Percentiles rank a stretch among this genome's conserved stretches.
phyloP scores from a whole-genome alignment of 1,140 invertebrate species.

The Metopolophium dirhodum region DNA sequence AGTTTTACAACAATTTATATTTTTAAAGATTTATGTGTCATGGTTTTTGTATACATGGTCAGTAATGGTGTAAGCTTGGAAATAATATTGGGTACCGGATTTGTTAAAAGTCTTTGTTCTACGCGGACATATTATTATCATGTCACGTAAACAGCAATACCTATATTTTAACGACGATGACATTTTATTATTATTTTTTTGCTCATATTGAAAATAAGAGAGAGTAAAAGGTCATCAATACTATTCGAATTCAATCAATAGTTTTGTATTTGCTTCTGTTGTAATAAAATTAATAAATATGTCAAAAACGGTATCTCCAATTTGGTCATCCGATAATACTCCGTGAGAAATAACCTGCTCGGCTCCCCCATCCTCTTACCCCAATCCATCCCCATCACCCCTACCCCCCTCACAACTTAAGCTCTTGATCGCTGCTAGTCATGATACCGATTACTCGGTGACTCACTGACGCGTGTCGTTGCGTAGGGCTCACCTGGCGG shows the following conservation, averaged over 20 bases:
- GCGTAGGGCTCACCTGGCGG: slow-evolving; percentile 68
- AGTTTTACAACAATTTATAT: background rate
- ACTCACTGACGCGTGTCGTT: background rate
- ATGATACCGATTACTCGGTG: background rate
- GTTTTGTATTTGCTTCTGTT: background rate
- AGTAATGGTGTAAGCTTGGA: background rate
- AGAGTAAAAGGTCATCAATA: background rate
- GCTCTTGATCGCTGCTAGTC: no score
- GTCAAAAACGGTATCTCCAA: background rate
- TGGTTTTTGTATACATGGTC: no score
- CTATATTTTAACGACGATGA: background rate
- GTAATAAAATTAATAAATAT: background rate
- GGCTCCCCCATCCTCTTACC: no score
- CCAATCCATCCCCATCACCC: no score
- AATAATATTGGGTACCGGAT: background rate
- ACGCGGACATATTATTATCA: background rate
- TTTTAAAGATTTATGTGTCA: background rate
- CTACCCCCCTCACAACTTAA: no score
- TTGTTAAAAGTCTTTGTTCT: background rate
- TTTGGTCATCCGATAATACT: background rate
- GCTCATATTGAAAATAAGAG: background rate
- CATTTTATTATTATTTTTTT: background rate
- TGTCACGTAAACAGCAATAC: background rate
- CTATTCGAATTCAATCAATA: background rate
- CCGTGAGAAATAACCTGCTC: background rate